Percentiles rank a stretch among this genome's conserved stretches.
Evolutionary conservation across 2,113 vertebrate genomes (phyloP).

Genomic region (Halcyon malimbica): DNA sequence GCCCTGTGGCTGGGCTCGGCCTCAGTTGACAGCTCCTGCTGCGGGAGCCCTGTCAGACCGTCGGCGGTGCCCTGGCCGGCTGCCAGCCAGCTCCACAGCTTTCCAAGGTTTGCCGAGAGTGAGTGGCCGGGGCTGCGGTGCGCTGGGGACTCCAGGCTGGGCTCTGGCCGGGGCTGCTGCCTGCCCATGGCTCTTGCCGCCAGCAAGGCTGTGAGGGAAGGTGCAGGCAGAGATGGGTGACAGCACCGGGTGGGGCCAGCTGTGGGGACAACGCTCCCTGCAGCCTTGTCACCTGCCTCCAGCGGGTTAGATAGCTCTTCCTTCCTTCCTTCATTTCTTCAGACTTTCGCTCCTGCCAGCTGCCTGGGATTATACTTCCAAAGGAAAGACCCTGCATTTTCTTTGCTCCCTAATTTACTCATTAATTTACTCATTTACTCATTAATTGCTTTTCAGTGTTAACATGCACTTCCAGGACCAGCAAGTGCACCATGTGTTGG

Average conservation of each 20-base stretch:
- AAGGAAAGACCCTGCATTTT: not conserved
- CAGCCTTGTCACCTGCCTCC: not conserved
- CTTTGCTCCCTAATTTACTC: not conserved
- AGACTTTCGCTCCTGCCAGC: not conserved
- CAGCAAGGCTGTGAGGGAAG: not conserved
- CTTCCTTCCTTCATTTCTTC: not conserved
- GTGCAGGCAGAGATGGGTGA: not conserved
- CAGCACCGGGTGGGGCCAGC: not conserved
- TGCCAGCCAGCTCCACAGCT: rapidly evolving
- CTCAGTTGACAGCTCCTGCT: rapidly evolving
- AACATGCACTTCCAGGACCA: not conserved
- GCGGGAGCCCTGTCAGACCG: not conserved
- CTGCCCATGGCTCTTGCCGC: rapidly evolving
- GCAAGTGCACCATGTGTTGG: not conserved
- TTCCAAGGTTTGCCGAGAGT: not conserved
- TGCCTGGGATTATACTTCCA: not conserved
- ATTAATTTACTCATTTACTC: too few relatives aligned
- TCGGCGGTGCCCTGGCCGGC: not conserved
- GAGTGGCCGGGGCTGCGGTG: rapidly evolving
- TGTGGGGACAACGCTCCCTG: not conserved
- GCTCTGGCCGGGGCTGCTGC: not conserved
- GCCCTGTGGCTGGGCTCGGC: not conserved
- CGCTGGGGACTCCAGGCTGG: rapidly evolving
- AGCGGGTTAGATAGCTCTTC: not conserved
- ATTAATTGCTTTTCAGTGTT: not conserved